phyloP scores from a whole-genome alignment of 1,140 invertebrate genomes.

The Panagrolaimus sp. region DNA sequence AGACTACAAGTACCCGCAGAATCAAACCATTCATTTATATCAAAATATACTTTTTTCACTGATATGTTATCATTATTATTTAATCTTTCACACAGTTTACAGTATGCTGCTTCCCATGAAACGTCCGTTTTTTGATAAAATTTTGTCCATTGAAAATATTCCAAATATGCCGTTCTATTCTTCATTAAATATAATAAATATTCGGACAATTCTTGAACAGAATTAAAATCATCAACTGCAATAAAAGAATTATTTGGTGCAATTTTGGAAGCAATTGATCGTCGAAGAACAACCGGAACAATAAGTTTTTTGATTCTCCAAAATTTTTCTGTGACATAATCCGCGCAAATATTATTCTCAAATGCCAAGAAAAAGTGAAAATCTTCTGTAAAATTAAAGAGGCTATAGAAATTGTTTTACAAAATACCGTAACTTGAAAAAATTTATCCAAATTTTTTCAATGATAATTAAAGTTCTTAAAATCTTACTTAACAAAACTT shows the following conservation, averaged over 20 bases:
- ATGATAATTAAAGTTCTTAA: neutral
- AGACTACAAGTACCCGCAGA: too few species aligned
- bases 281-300: neutral
- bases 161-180: too few species aligned
- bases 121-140: too few species aligned
- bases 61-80: too few species aligned
- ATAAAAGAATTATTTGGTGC: neutral
- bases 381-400: constrained; percentile 61
- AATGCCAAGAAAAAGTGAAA: constrained; percentile 66
- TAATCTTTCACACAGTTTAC: too few species aligned
- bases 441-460: neutral
- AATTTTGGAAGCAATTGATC: neutral
- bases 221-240: constrained; percentile 7
- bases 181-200: too few species aligned
- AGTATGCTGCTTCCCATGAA: too few species aligned
- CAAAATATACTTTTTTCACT: too few species aligned
- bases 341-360: neutral
- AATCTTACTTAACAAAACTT: neutral
- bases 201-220: constrained; percentile 53
- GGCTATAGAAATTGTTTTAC: too few species aligned
- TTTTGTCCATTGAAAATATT: too few species aligned
- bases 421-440: neutral
- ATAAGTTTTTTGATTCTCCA: constrained; percentile 3
- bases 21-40: too few species aligned
- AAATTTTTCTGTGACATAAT: constrained; percentile 14